Percentiles rank a stretch among this genome's conserved stretches.
These are phyloP conservation scores for Hylaea fasciaria DNA, from an alignment of 2,888 invertebrate species.

Conservation along the genomic window DNA sequence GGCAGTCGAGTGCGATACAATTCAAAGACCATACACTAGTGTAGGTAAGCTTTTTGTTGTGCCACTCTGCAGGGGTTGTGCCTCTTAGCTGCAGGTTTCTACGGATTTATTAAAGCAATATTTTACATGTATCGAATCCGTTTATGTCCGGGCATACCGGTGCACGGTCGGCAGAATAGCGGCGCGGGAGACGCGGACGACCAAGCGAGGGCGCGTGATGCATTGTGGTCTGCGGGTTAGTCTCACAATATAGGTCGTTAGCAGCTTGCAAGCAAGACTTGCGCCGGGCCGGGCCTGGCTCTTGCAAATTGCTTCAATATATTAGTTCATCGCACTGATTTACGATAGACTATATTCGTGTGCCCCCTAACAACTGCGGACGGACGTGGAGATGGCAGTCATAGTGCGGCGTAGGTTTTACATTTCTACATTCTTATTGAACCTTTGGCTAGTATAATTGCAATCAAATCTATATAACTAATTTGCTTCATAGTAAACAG, in stretches of 20 bases:
- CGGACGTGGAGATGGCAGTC: constrained; percentile 3
- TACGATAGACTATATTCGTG: background rate
- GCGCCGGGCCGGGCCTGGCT: background rate
- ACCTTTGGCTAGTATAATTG: no score
- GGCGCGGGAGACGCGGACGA: no score
- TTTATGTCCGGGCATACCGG: background rate
- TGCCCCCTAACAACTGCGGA: background rate
- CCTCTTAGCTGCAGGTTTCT: no score
- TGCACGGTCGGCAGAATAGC: background rate
- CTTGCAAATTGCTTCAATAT: background rate
- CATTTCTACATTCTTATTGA: background rate
- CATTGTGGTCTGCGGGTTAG: background rate
- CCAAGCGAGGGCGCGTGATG: background rate
- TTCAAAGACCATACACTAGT: no score
- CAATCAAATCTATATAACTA: no score
- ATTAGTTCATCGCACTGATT: background rate
- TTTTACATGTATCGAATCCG: no score
- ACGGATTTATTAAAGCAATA: no score
- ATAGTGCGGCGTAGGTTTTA: background rate
- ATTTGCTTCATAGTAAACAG: no score
- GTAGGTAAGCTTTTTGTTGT: no score
- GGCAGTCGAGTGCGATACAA: no score
- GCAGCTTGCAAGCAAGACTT: background rate
- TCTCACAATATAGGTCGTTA: background rate
- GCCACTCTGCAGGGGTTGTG: no score